Evolutionary conservation across 2,888 invertebrate genomes (phyloP), one percentile per base, ranked within the genome.

Genomic region (Melanchra persicariae): DNA sequence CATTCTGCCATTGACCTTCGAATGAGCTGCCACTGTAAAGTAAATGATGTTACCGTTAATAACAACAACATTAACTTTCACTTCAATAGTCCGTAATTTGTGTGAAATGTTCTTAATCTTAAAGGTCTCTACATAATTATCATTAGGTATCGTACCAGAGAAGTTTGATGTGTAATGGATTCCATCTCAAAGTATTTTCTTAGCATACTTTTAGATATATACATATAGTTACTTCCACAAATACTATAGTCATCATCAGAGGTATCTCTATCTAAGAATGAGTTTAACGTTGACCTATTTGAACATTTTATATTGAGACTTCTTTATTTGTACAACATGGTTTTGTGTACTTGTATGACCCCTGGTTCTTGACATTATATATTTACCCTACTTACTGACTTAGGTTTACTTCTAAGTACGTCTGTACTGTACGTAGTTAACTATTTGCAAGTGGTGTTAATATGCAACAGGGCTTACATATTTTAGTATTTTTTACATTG

Each of bases 1-100:
- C 99, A 93, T 99, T 99, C 96, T 99, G 99, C 99, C 99, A 99
- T 96, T 99, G 99, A 77, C 99, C 99, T 95, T 99, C 99, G 96
- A 98, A 99, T 86, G 98, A 98, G 92, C 99, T 99, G 66, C 99
- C 99, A 94, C 98, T 99, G 96, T 54, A 97, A 97, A 76, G 54
- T 73, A 77, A 83, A 87, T 52, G 63, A 73, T 66, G n/a, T 55
- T 8, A 49, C 10, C 52, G 47, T 79, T 68, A 77, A 60, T 24
- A 34, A 47, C 26, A 22, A 19, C 47, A 10, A n/a, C 30, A 34
- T 55, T 30, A 12, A 49, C 12, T 9, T 34, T 24, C 4, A 15
- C 26, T 40, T 43, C 15, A 12, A 40, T 2, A 30, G 15, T 43
- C 30, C 24, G 15, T 30, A 22, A 52, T 69, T 49, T 55, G 15